Percentiles rank a stretch among this genome's conserved stretches.
These are phyloP conservation scores for Chionis minor DNA, from an alignment of 2,113 vertebrate genomes.

Conservation along the genomic window DNA sequence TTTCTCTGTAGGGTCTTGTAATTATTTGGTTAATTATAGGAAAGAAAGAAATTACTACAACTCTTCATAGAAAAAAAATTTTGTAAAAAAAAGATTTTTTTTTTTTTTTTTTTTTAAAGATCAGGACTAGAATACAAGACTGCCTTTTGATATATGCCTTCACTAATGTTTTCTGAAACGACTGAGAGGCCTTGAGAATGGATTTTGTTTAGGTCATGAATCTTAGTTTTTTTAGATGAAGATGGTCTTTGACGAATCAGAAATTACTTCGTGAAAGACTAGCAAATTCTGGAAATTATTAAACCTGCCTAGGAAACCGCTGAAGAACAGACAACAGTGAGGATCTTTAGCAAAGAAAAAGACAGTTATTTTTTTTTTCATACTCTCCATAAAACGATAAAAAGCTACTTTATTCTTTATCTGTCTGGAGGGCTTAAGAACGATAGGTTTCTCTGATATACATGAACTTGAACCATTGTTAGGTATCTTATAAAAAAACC, in stretches of 20 bases:
- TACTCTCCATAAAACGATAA: not conserved
- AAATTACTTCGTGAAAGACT: conserved; percentile 5
- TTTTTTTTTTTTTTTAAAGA: not conserved
- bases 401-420: not conserved
- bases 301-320: not conserved
- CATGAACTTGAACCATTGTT: not conserved
- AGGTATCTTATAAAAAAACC: not conserved
- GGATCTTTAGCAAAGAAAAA: not conserved
- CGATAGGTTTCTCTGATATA: not conserved
- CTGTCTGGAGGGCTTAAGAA: not conserved
- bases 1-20: not conserved
- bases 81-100: not conserved
- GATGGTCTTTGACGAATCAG: conserved; percentile 43
- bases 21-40: not conserved
- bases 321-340: not conserved
- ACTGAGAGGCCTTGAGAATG: not conserved
- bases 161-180: conserved; percentile 28
- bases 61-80: not conserved
- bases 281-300: not conserved
- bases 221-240: conserved; percentile 47
- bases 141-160: conserved; percentile 24
- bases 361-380: not conserved
- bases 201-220: conserved; percentile 37
- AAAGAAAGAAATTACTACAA: not conserved
- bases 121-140: not conserved